These are phyloP conservation scores for Periplaneta americana DNA, from an alignment of 1,140 invertebrate genomes.

Conservation along the genomic window DNA sequence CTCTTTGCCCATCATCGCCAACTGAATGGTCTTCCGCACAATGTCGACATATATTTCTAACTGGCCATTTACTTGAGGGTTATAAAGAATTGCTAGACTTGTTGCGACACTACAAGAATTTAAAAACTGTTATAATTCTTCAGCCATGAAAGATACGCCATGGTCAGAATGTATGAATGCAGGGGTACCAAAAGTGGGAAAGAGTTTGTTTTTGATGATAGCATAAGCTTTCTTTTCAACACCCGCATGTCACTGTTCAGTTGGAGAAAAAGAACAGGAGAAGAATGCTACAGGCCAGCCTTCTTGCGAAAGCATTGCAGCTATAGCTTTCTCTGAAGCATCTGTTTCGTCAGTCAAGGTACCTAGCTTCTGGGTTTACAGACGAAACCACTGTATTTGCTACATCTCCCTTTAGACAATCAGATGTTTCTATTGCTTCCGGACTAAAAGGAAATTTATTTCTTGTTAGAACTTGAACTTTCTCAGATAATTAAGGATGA, in stretches of 20 bases:
- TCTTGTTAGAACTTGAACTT: too few relatives aligned
- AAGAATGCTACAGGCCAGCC: not conserved
- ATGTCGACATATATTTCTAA: conserved; percentile 21
- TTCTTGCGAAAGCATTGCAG: not conserved
- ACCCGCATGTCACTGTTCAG: not conserved
- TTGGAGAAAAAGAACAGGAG: not conserved
- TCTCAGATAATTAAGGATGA: too few relatives aligned
- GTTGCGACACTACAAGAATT: conserved; percentile 15
- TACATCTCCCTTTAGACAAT: too few relatives aligned
- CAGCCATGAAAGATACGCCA: conserved; percentile 24
- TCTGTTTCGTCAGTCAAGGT: not conserved
- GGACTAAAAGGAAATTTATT: too few relatives aligned
- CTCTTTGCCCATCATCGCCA: conserved; percentile 16
- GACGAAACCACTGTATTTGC: not conserved
- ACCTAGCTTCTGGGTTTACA: not conserved
- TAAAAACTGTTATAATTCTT: conserved; percentile 19
- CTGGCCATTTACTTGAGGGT: conserved; percentile 18
- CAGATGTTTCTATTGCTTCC: too few relatives aligned
- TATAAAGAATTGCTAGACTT: conserved; percentile 19
- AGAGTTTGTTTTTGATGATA: conserved; percentile 24
- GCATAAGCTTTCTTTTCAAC: conserved; percentile 21
- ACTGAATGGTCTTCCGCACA: conserved; percentile 21
- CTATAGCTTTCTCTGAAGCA: too few relatives aligned
- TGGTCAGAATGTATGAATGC: conserved; percentile 25
- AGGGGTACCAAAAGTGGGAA: conserved; percentile 23